Conservation (phyloP, 1,140 invertebrate genomes). For the Leptinotarsa defecta region DNA sequence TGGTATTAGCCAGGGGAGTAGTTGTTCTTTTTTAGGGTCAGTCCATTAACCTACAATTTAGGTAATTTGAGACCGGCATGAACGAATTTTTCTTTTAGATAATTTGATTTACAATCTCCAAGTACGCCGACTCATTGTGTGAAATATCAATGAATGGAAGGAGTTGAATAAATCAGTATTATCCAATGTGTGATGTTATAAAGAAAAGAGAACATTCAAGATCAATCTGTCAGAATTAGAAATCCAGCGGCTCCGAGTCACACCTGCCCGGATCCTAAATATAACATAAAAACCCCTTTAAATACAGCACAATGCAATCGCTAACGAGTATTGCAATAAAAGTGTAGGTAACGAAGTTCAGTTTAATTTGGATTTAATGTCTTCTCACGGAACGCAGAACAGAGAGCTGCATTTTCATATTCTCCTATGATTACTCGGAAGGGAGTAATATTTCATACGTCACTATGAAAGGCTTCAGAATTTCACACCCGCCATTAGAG, state of each 20-base stretch:
- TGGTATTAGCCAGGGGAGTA: too few species aligned
- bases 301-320: background rate
- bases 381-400: background rate
- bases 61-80: too few species aligned
- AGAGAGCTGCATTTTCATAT: constrained; percentile 11
- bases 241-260: background rate
- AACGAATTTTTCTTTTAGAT: too few species aligned
- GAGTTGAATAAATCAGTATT: too few species aligned
- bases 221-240: background rate
- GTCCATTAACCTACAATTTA: too few species aligned
- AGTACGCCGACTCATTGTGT: too few species aligned
- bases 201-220: background rate
- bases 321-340: constrained; percentile 3
- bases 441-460: constrained; percentile 17
- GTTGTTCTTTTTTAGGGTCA: too few species aligned
- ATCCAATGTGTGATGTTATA: background rate
- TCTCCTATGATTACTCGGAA: constrained; percentile 13
- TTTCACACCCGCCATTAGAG: constrained; percentile 27
- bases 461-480: constrained; percentile 26
- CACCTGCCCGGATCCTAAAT: background rate
- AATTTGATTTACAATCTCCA: too few species aligned
- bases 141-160: too few species aligned
- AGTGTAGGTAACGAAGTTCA: background rate
- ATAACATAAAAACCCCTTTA: background rate
- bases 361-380: constrained; percentile 5